Conservation (phyloP, 2,888 invertebrate genomes). For the Papilio gigon region DNA sequence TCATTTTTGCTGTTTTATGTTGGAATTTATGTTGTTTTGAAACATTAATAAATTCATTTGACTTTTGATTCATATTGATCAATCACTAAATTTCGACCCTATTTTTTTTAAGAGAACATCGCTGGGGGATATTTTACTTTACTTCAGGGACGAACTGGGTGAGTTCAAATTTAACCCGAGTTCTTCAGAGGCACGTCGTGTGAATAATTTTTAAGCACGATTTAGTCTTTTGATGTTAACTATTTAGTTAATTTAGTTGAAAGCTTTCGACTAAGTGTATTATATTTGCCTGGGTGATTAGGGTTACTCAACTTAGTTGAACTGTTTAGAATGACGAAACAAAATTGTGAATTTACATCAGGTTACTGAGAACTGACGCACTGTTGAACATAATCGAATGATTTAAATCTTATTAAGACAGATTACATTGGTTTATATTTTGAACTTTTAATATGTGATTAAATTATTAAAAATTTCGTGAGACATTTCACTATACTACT, state of each 20-base stretch:
- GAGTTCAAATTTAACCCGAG: not conserved
- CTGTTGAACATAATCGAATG: no score
- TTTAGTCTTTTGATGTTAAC: slow-evolving; percentile 21
- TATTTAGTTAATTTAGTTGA: slow-evolving; percentile 16
- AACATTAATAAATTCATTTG: not conserved
- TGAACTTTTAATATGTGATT: no score
- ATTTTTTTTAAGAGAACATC: not conserved
- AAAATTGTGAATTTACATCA: no score
- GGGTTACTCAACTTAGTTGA: not conserved
- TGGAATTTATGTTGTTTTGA: slow-evolving; percentile 16
- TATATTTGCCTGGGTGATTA: not conserved
- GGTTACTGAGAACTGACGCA: no score
- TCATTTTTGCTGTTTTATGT: not conserved
- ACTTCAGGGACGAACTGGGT: not conserved
- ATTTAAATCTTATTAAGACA: no score
- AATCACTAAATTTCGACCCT: not conserved
- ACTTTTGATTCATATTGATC: not conserved
- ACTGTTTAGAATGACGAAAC: not conserved
- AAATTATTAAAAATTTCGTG: no score
- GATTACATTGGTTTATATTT: no score
- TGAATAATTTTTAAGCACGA: not conserved
- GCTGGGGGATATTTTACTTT: not conserved
- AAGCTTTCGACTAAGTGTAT: slow-evolving; percentile 16
- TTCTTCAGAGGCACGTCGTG: slow-evolving; percentile 2
- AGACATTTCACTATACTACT: no score